Evolutionary conservation across 2,888 invertebrate genomes (phyloP), one percentile per base, ranked within the genome.

Genomic region (Leptopilina myrica): DNA sequence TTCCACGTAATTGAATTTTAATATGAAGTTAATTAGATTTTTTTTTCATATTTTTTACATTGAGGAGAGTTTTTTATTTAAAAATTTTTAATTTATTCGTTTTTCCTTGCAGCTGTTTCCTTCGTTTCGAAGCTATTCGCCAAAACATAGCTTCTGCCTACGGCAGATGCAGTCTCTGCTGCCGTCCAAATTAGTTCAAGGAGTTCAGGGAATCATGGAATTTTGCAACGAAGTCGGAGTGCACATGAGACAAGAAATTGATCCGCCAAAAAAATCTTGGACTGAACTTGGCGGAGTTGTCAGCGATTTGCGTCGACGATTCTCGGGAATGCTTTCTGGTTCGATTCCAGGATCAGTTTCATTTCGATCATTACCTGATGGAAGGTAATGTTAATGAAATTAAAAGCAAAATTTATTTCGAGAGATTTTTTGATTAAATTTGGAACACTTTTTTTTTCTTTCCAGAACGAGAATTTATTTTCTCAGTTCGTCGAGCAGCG

Each of bases 391-490:
- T 53, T 64, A 26, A n/a, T 56, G 0, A 43, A 43, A 43, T 43
- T 7, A 43, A 43, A 43, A 43, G 5, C 8, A 49, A 49, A 49
- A 49, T 11, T 49, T 49, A 2, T 49, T 9, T 49, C 12, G 11
- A n/a, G 14, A 14, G 1, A 20, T 20, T 69, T 26, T 14, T 4
- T 7, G 53, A 69, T 67, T 9, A 12, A 64, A 11, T 9, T 11
- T 49, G 49, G 8, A 43, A 12, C 2, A 73, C 9, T n/a, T 67
- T 33, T 26, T 26, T 78, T 66, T 14, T 73, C 77, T 77, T 87
- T 85, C 5, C 75, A 94, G 96, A 85, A 96, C 95, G 12, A 94
- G 98, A 87, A 95, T 98, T 87, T 98, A 98, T 92, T 98, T 98
- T 91, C 93, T 98, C 81, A 96, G 97, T 85, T 96, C 96, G 33